These are phyloP conservation scores for Zoanthus sociatus DNA, from an alignment of 92 coral and sea anemone genomes.

Conservation along the genomic window DNA sequence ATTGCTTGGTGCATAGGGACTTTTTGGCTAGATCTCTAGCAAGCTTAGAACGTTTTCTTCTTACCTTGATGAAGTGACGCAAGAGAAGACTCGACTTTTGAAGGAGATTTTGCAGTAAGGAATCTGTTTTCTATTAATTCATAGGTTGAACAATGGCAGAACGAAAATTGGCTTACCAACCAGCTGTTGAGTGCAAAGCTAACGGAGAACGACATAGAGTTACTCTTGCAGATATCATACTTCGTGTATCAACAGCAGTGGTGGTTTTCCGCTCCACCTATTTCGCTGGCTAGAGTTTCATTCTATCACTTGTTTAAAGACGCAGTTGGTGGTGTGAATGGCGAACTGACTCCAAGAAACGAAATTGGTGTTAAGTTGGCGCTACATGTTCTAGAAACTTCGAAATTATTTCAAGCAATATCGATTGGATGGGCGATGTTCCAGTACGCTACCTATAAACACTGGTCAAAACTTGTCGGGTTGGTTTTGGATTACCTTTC, in stretches of 20 bases:
- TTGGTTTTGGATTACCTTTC: constrained; percentile 68
- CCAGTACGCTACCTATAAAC: constrained; percentile 73
- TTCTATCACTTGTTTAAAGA: constrained; percentile 73
- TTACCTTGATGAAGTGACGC: neutral
- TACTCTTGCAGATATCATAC: constrained; percentile 57
- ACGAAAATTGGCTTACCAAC: constrained; percentile 77
- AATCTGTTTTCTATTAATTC: neutral
- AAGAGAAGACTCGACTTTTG: neutral
- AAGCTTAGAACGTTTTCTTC: too few relatives aligned
- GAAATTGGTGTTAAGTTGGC: constrained; percentile 54
- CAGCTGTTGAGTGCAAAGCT: constrained; percentile 63
- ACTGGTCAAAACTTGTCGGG: constrained; percentile 84
- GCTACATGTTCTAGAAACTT: constrained; percentile 44
- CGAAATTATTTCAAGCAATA: constrained; percentile 15
- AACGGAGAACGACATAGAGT: constrained; percentile 43
- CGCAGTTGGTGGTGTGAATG: constrained; percentile 38
- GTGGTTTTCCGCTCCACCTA: constrained; percentile 53
- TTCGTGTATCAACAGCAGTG: constrained; percentile 6
- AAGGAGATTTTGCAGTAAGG: neutral
- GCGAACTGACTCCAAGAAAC: constrained; percentile 26
- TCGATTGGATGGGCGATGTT: constrained; percentile 62
- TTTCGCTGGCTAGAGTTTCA: constrained; percentile 67
- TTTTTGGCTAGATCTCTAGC: too few relatives aligned
- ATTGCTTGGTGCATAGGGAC: too few relatives aligned
- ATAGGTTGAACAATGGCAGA: constrained; percentile 75